Percentiles rank a stretch among this genome's conserved stretches.
These are phyloP conservation scores for Phaetusa simplex DNA, from an alignment of 2,113 vertebrate genomes.

Conservation along the genomic window DNA sequence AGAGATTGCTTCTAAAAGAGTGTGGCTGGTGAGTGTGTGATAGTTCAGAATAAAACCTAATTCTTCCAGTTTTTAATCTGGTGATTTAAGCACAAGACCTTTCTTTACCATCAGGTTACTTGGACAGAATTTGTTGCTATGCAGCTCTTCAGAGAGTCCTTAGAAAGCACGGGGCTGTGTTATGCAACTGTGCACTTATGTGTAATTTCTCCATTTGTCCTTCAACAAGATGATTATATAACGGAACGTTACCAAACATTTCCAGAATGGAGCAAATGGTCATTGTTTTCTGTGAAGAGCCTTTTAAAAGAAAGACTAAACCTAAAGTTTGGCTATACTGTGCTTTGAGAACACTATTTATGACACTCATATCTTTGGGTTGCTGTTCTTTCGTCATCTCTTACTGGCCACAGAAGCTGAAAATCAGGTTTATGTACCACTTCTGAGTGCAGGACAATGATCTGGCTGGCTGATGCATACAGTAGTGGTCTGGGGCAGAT, in stretches of 20 bases:
- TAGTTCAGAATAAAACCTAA: neutral
- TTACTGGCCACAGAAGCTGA: neutral
- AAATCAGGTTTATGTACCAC: neutral
- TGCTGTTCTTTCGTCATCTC: neutral
- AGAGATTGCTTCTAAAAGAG: neutral
- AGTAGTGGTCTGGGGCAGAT: neutral
- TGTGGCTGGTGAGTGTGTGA: neutral
- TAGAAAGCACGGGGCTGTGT: neutral
- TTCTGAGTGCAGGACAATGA: neutral
- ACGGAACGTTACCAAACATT: neutral
- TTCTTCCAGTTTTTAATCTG: neutral
- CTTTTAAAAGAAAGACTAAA: neutral
- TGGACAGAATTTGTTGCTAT: neutral
- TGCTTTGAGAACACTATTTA: neutral
- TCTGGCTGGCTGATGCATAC: neutral
- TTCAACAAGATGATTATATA: conserved; percentile 32
- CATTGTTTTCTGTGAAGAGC: neutral
- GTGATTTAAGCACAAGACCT: neutral
- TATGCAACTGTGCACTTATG: neutral
- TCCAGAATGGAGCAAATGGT: neutral
- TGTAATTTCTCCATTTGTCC: conserved; percentile 18
- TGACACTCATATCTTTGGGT: neutral
- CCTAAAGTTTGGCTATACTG: neutral
- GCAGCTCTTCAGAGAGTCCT: neutral
- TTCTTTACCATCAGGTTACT: neutral